Percentiles rank a stretch among this genome's conserved stretches.
These are phyloP conservation scores for Theristicus caerulescens DNA, from an alignment of 2,113 vertebrate species.

Conservation along the genomic window DNA sequence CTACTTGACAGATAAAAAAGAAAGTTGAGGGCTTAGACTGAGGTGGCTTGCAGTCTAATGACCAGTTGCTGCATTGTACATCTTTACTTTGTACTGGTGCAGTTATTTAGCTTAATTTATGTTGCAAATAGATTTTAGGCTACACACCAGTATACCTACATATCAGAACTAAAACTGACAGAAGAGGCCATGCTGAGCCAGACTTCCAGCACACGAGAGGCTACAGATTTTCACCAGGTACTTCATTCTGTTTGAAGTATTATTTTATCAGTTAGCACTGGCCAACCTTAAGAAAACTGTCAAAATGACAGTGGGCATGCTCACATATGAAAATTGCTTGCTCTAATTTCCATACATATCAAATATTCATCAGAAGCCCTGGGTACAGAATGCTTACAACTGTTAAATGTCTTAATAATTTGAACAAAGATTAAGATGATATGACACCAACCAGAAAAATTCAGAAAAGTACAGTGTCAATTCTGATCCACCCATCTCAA, in stretches of 20 bases:
- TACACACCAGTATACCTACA: accelerated
- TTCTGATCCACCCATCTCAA: background rate
- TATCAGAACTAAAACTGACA: background rate
- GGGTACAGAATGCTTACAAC: background rate
- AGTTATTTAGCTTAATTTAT: background rate
- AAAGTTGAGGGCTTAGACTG: background rate
- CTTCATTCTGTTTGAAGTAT: background rate
- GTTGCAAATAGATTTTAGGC: background rate
- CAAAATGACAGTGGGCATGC: background rate
- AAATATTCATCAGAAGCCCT: background rate
- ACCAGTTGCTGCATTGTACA: background rate
- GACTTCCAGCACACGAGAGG: background rate
- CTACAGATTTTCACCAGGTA: background rate
- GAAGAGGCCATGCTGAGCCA: background rate
- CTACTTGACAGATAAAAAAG: background rate
- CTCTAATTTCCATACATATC: background rate
- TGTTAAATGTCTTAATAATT: background rate
- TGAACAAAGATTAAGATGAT: background rate
- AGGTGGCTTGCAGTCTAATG: background rate
- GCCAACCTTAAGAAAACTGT: background rate
- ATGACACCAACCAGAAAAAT: background rate
- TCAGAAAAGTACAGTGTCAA: background rate
- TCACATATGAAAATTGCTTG: background rate
- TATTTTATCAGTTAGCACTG: background rate
- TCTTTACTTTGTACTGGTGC: background rate